phyloP scores from a whole-genome alignment of 64 coral and sea anemone genomes.

The Acropora yongei region DNA sequence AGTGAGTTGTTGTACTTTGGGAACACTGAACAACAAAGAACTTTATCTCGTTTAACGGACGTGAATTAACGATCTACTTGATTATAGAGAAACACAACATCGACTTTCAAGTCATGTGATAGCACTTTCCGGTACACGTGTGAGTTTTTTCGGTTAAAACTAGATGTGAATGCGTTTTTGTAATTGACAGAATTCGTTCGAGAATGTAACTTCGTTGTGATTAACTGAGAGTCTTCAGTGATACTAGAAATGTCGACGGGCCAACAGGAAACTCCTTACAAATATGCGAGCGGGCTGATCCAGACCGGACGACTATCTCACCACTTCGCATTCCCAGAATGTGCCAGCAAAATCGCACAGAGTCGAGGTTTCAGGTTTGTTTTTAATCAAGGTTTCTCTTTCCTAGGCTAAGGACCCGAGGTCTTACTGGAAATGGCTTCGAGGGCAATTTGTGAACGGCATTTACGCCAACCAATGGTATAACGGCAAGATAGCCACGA shows the following conservation, averaged over 20 bases:
- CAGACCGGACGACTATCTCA: no score
- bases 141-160: background rate
- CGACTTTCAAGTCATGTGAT: background rate
- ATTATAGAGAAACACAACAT: background rate
- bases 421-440: conserved; percentile 71
- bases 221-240: no score
- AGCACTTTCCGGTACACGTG: background rate
- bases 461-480: conserved; percentile 75
- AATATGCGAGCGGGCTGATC: no score
- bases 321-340: no score
- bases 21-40: no score
- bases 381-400: background rate
- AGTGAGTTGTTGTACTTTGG: background rate
- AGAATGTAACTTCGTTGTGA: no score
- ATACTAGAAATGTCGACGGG: no score
- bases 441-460: conserved; percentile 32
- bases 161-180: background rate
- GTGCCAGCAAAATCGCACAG: no score
- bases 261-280: no score
- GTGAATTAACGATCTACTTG: background rate
- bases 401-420: conserved; percentile 32
- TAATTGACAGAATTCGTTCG: no score
- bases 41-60: no score
- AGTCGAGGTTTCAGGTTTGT: no score
- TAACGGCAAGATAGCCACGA: conserved; percentile 33